phyloP scores from a whole-genome alignment of 2,113 vertebrate genomes.

The Odocoileus virginianus region DNA sequence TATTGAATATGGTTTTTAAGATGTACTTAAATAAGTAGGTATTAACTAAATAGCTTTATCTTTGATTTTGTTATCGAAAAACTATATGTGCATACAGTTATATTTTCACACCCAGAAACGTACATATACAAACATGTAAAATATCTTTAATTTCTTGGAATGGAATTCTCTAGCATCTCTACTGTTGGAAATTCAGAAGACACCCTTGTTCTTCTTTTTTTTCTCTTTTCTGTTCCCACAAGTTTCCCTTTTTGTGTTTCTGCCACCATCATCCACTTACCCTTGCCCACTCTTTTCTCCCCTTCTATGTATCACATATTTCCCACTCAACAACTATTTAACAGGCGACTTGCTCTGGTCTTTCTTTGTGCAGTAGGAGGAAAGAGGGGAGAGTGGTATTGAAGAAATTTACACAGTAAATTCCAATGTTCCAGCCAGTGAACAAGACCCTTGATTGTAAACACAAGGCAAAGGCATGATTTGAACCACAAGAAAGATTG shows the following conservation, averaged over 20 bases:
- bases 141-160: neutral
- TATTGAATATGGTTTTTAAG: neutral
- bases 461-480: neutral
- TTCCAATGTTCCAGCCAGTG: neutral
- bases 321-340: neutral
- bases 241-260: neutral
- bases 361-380: neutral
- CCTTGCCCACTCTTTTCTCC: neutral
- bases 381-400: neutral
- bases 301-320: neutral
- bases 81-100: neutral
- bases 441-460: neutral
- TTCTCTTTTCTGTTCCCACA: neutral
- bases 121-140: neutral
- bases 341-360: neutral
- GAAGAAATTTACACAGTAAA: neutral
- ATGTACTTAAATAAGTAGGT: neutral
- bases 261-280: neutral
- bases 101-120: neutral
- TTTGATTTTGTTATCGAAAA: neutral
- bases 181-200: neutral
- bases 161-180: constrained; percentile 1
- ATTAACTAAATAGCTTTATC: neutral
- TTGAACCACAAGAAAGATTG: neutral
- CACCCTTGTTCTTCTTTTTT: neutral